These are phyloP conservation scores for Herminia tarsipennalis DNA, from an alignment of 2,888 invertebrate species.

Conservation along the genomic window DNA sequence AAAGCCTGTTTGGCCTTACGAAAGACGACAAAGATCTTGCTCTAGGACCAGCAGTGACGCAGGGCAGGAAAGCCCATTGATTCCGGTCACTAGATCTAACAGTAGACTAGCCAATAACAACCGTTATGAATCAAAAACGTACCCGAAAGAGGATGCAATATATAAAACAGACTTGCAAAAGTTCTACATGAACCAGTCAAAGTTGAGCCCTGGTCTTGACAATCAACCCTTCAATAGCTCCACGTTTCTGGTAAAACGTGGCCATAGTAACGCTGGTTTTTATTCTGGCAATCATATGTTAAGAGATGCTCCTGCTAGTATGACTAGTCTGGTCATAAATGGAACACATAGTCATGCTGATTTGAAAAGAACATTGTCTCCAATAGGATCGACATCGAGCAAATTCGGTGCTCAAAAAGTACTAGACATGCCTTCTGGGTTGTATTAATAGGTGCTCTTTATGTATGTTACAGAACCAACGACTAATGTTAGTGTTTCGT, in stretches of 20 bases:
- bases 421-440: slow-evolving; percentile 90
- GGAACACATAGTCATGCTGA: slow-evolving; percentile 79
- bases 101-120: slow-evolving; percentile 52
- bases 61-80: slow-evolving; percentile 69
- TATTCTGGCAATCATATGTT: slow-evolving; percentile 86
- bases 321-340: slow-evolving; percentile 76
- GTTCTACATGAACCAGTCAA: slow-evolving; percentile 67
- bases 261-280: slow-evolving; percentile 87
- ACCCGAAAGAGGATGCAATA: slow-evolving; percentile 61
- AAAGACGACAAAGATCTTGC: slow-evolving; percentile 71
- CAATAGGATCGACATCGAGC: slow-evolving; percentile 65
- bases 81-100: slow-evolving; percentile 67
- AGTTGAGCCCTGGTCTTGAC: slow-evolving; percentile 67
- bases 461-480: slow-evolving; percentile 72
- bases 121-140: slow-evolving; percentile 63
- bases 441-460: slow-evolving; percentile 81
- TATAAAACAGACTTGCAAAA: slow-evolving; percentile 65
- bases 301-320: slow-evolving; percentile 78
- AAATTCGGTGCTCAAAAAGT: slow-evolving; percentile 86
- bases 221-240: slow-evolving; percentile 72
- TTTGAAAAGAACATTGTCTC: slow-evolving; percentile 74
- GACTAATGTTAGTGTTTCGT: slow-evolving; percentile 79
- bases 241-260: slow-evolving; percentile 87
- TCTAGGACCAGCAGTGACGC: slow-evolving; percentile 74
- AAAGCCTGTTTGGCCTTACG: slow-evolving; percentile 73